These are phyloP conservation scores for Bradypodion pumilum DNA, from an alignment of 2,797 vertebrate species.

Conservation along the genomic window DNA sequence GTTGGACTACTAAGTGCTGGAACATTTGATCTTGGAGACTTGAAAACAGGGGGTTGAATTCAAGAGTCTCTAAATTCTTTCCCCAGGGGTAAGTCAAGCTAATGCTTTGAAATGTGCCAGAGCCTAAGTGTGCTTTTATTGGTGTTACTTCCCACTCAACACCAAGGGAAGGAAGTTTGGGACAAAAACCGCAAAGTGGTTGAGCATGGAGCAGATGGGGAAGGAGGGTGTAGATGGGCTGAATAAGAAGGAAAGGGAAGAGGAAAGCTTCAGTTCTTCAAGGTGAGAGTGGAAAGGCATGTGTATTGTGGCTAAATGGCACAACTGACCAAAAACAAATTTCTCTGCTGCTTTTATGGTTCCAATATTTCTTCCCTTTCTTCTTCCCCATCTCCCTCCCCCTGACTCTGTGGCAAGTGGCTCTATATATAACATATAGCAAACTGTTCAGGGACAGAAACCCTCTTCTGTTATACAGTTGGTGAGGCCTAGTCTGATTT, in stretches of 20 bases:
- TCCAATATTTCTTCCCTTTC: neutral
- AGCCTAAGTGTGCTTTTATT: neutral
- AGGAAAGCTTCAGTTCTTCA: neutral
- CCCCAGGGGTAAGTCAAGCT: neutral
- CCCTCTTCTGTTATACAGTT: neutral
- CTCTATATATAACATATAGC: neutral
- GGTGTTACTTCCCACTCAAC: neutral
- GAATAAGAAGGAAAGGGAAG: neutral
- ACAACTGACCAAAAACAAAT: neutral
- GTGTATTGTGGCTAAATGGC: neutral
- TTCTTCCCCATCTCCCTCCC: no score
- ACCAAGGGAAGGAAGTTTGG: neutral
- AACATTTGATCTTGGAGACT: neutral
- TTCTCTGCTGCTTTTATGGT: neutral
- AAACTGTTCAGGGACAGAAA: neutral
- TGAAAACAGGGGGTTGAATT: neutral
- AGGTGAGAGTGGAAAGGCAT: neutral
- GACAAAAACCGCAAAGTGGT: neutral
- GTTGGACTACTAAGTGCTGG: neutral
- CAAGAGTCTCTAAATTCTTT: slow-evolving; percentile 1
- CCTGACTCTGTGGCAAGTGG: neutral
- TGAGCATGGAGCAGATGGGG: neutral
- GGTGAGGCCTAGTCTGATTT: neutral
- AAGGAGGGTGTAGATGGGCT: neutral
- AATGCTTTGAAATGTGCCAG: neutral